A percentile compares a stretch with the other conserved stretches of the same genome.
Conservation (phyloP, 2,113 vertebrate species). For the Labrus mixtus region DNA sequence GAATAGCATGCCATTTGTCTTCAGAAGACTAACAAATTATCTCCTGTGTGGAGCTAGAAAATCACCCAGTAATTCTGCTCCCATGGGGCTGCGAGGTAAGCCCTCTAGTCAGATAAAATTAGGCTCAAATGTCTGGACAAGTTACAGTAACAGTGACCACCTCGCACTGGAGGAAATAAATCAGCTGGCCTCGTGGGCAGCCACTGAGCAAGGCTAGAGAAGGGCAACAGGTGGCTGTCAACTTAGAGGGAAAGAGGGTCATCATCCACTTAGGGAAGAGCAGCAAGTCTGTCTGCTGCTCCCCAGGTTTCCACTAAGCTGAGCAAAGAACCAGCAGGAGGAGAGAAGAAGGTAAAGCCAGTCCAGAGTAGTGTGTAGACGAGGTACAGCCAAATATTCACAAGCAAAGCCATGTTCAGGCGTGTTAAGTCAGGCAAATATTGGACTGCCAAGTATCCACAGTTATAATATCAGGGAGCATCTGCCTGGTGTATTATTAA, state of each 20-base stretch:
- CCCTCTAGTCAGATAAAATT: conserved; percentile 73
- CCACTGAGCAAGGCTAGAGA: conserved; percentile 43
- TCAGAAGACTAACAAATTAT: conserved; percentile 56
- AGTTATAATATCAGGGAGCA: conserved; percentile 1
- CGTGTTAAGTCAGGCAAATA: conserved; percentile 7
- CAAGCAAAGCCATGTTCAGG: conserved; percentile 15
- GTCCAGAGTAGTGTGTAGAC: conserved; percentile 23
- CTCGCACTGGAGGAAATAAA: conserved; percentile 59
- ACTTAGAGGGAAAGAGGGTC: conserved; percentile 68
- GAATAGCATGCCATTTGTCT: conserved; percentile 48
- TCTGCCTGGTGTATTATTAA: neutral
- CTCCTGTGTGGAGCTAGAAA: conserved; percentile 44
- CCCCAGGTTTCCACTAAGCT: conserved; percentile 62
- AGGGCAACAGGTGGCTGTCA: conserved; percentile 79
- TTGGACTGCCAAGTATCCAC: neutral
- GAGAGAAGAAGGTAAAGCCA: conserved; percentile 39
- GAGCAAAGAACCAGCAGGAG: conserved; percentile 57
- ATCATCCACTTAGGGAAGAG: conserved; percentile 70
- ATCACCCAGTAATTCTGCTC: conserved; percentile 61
- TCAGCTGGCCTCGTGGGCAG: conserved; percentile 42
- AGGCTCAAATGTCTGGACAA: conserved; percentile 75
- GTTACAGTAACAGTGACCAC: conserved; percentile 70
- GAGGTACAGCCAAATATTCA: conserved; percentile 28
- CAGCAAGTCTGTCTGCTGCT: conserved; percentile 51
- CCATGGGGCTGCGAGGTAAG: conserved; percentile 58